Base-by-base conservation (phyloP, 1,140 invertebrate species). In the Ips typographus region DNA sequence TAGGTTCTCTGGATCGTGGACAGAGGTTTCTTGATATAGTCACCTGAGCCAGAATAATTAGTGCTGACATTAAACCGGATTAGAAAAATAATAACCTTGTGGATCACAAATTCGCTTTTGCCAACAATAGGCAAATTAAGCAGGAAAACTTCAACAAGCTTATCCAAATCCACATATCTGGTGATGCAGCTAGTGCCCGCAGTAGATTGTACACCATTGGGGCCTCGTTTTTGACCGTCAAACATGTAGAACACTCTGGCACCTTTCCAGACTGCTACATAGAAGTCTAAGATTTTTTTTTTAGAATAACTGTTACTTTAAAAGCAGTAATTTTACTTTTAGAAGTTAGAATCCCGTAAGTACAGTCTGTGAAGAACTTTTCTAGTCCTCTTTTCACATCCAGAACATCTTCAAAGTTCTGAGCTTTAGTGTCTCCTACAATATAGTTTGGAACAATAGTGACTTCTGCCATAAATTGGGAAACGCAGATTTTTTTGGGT, bases 161-260 rank as follows among this genome's bases (percentile, higher is more conserved):
- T 77, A 0, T 80, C 79, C 0, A 80, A 8, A 1, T 76, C 79
- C 38, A 80, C 72, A 71, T 77, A 80, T 8, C 79, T 65, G 1
- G 75, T 79, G 1, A 80, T 72, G 55, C 77, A 79, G 75, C 81
- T 79, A 0, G 79, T 79, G 1, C 84, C 84, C 2, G 77, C 80
- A 2, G 79, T 76, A 0, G 79, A 80, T 8, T 71, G 66, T 0
- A 70, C 43, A 0, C 84, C 84, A 1, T 72, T 63, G 2, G 84
- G 83, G 0, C 83, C 83, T 6, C 80, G 78, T 0, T 80, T 76
- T 68, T 84, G 79, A 1, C 84, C 80, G 69, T 85, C 84, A 77
- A 83, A 84, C 76, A 85, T 75, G 40, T 80, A 80, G 40, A 72
- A 81, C n/a, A 78, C 76, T 8, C 78, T 80, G 39, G 78, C 77